These are phyloP conservation scores for Zootoca vivipara DNA, from an alignment of 2,113 vertebrate species.

Conservation along the genomic window DNA sequence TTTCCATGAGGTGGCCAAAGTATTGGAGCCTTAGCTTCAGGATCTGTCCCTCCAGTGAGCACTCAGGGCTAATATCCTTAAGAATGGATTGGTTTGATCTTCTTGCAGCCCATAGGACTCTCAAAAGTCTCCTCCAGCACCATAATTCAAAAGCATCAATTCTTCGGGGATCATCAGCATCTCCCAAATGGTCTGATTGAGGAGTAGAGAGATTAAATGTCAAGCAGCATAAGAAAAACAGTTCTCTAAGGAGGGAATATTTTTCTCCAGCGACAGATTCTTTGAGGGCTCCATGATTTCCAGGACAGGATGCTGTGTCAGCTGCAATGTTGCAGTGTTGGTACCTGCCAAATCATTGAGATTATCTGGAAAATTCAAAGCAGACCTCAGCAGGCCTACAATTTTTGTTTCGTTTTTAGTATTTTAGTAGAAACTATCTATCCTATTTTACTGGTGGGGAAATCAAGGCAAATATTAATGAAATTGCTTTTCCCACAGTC, in stretches of 20 bases:
- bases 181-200: not conserved
- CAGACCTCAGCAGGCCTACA: not conserved
- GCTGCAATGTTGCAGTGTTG: not conserved
- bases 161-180: no score
- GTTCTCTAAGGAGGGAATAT: not conserved
- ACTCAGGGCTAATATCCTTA: no score
- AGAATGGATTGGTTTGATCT: no score
- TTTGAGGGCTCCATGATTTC: not conserved
- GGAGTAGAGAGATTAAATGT: not conserved
- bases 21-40: no score
- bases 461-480: not conserved
- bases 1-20: no score
- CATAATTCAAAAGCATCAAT: no score
- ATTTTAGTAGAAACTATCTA: not conserved
- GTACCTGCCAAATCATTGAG: not conserved
- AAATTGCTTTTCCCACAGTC: not conserved
- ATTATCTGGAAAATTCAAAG: not conserved
- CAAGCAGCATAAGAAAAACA: not conserved
- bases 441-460: not conserved
- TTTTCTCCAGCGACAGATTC: not conserved
- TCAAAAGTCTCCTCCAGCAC: no score
- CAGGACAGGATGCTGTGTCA: not conserved
- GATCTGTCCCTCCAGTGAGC: no score
- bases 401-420: not conserved
- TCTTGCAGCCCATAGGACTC: no score